Conservation (phyloP, 2,888 invertebrate species). For the Meganola albula region DNA sequence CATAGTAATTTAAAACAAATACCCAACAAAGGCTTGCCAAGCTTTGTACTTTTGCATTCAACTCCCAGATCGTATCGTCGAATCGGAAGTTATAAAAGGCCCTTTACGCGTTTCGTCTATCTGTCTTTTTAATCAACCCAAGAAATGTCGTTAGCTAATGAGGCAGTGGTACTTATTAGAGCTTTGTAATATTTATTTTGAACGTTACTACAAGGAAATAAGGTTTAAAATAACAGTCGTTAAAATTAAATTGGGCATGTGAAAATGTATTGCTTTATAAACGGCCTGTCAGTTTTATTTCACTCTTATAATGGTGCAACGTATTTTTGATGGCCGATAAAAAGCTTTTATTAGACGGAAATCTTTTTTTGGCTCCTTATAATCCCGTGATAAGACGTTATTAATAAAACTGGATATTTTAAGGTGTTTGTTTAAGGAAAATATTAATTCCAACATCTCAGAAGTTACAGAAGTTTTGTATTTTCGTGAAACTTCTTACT, state of each 20-base stretch:
- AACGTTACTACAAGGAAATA: constrained; percentile 10
- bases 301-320: constrained; percentile 29
- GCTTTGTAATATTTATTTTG: constrained; percentile 5
- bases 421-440: too few relatives aligned
- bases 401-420: too few relatives aligned
- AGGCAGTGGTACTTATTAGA: constrained; percentile 29
- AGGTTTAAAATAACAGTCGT: constrained; percentile 12
- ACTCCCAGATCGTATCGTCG: constrained; percentile 25
- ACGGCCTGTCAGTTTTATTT: constrained; percentile 31
- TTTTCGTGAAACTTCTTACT: too few relatives aligned
- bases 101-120: constrained; percentile 24
- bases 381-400: constrained; percentile 9
- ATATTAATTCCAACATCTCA: too few relatives aligned
- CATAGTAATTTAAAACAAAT: too few relatives aligned
- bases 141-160: constrained; percentile 37
- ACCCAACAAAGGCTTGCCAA: too few relatives aligned
- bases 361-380: constrained; percentile 16
- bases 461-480: too few relatives aligned
- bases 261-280: constrained; percentile 35
- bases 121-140: constrained; percentile 32
- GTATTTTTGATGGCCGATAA: constrained; percentile 29
- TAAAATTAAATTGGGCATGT: constrained; percentile 22
- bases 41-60: constrained; percentile 2
- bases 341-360: constrained; percentile 26
- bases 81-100: constrained; percentile 28